Conservation (phyloP, 2,797 vertebrate species). For the Macrochelys suwanniensis region DNA sequence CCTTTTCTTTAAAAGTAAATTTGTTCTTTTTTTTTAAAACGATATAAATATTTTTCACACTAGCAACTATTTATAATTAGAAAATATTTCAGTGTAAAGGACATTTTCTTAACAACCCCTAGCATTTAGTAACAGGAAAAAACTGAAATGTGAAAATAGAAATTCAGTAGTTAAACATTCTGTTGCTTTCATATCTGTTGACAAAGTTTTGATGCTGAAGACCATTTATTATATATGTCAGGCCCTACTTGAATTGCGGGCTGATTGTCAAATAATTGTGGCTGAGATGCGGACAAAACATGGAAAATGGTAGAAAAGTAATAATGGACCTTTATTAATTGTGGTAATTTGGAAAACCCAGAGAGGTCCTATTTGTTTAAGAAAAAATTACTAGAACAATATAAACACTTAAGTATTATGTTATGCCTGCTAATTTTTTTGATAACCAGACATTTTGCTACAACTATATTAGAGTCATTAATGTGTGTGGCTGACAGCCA, state of each 20-base stretch:
- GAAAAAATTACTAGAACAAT: not conserved
- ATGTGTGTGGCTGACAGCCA: not conserved
- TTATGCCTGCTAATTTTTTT: not conserved
- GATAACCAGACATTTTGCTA: not conserved
- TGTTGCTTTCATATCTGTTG: not conserved
- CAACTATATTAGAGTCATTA: not conserved
- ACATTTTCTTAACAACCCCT: not conserved
- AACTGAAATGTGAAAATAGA: not conserved
- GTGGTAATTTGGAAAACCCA: not conserved
- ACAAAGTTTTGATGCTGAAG: not conserved
- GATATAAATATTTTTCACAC: not conserved
- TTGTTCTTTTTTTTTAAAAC: not conserved
- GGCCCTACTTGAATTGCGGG: not conserved
- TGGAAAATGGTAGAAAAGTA: not conserved
- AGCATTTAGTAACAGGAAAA: not conserved
- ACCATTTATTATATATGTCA: not conserved
- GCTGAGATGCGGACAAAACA: not conserved
- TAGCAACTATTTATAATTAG: not conserved
- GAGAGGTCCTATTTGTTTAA: not conserved
- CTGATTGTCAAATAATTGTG: not conserved
- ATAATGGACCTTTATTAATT: not conserved
- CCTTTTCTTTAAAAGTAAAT: not conserved
- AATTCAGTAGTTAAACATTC: not conserved
- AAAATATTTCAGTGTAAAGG: not conserved
- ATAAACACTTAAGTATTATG: not conserved